Evolutionary conservation across 2,113 vertebrate genomes (phyloP), one percentile per base, ranked within the genome.

Genomic region (Ivindomyrus marchei): DNA sequence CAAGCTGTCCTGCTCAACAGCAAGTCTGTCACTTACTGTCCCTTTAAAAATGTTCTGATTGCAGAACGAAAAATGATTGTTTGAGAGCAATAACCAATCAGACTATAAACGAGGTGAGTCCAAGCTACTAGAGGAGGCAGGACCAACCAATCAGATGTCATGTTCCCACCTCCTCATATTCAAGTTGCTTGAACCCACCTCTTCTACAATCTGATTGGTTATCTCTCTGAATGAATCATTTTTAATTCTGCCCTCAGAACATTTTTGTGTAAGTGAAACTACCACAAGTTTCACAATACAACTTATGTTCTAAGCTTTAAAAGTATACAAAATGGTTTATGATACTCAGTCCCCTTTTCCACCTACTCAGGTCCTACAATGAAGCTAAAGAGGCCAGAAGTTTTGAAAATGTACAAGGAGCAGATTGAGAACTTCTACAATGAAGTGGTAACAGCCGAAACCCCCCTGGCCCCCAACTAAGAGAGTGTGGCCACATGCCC

Each of bases 381-480:
- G 96, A 99, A 99, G 94, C 93, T 99, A 90, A 98, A 95, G 94
- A 94, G 98, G 42, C 91, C 94, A 0, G 95, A 94, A 62, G 96
- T 98, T 36, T n/a, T 8, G 36, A 95, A 97, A 92, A 98, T 98
- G 92, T 98, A 98, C 94, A 94, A 90, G 83, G 93, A 95, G 0
- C 96, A 96, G 56, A 97, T 99, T 0, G 94, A 97, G 0, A 95
- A 92, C 92, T 95, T 99, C 45, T 99, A 99, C 45, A 84, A 90
- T 0, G 96, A 97, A 1, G n/a, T 66, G 0, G 85, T 90, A 0
- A 88, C 94, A 2, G 85, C 95, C 0, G 94, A 95, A 46, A 92
- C 58, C 46, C 89, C 93, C 0, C 90, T 93, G 21, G 92, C 92
- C 53, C 19, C 19, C 19, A 46, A 39, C 10, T 3, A 66, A 9